Percentiles rank a stretch among this genome's conserved stretches.
Evolutionary conservation across 2,888 invertebrate species (phyloP).

Genomic region (Venusia cambrica): DNA sequence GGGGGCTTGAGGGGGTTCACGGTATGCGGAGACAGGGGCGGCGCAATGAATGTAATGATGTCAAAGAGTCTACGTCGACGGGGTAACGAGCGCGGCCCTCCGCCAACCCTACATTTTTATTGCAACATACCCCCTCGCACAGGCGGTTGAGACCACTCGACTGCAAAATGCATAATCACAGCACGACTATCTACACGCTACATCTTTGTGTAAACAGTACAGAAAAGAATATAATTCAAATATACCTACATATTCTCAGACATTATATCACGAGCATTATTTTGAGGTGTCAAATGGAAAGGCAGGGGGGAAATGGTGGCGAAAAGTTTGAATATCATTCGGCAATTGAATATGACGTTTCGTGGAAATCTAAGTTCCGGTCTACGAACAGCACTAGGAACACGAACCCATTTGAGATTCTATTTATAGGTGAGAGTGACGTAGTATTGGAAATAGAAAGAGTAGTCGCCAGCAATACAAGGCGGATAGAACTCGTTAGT

Average conservation of each 20-base stretch:
- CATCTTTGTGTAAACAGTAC: slow-evolving; percentile 57
- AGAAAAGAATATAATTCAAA: slow-evolving; percentile 21
- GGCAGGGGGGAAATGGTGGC: slow-evolving; percentile 16
- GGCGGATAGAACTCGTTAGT: slow-evolving; percentile 36
- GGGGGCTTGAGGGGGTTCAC: slow-evolving; percentile 27
- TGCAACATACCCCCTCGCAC: slow-evolving; percentile 51
- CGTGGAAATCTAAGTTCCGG: slow-evolving; percentile 27
- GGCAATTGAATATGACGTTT: slow-evolving; percentile 24
- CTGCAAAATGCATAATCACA: slow-evolving; percentile 70
- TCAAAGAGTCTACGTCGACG: slow-evolving; percentile 54
- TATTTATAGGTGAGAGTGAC: slow-evolving; percentile 22
- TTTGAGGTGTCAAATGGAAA: slow-evolving; percentile 19
- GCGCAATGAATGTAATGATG: slow-evolving; percentile 64
- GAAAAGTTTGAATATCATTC: slow-evolving; percentile 26
- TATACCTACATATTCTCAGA: slow-evolving; percentile 17
- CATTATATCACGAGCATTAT: slow-evolving; percentile 18
- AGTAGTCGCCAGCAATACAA: slow-evolving; percentile 15
- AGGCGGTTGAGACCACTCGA: slow-evolving; percentile 54
- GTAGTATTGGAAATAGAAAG: slow-evolving; percentile 21
- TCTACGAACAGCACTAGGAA: slow-evolving; percentile 22
- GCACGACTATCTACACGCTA: slow-evolving; percentile 43
- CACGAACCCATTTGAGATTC: slow-evolving; percentile 23
- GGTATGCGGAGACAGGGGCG: slow-evolving; percentile 50
- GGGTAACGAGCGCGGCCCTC: slow-evolving; percentile 44
- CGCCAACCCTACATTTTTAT: slow-evolving; percentile 59